Evolutionary conservation across 1,140 invertebrate species (phyloP), one percentile per base, ranked within the genome.

Genomic region (Tetramorium parvispinum): DNA sequence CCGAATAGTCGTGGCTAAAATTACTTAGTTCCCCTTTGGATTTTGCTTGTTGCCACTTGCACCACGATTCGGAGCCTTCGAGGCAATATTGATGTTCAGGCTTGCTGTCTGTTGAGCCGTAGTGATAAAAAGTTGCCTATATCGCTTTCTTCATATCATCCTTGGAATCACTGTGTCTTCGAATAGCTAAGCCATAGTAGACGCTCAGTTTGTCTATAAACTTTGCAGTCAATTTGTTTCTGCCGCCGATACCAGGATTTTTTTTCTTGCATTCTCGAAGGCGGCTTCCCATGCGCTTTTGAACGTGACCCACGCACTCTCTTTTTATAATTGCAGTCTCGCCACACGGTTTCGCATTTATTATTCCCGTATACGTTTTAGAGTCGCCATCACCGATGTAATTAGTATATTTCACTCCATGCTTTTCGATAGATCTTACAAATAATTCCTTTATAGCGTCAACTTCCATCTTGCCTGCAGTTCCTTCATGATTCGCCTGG

Each of bases 381-480:
- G 37, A 43, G 1, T 66, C 37, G 37, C 63, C 63, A 66, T 66
- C 63, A 1, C 37, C 63, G n/a, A 76, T 24, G 73, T 76, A 76
- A 46, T 40, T 40, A 40, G 0, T 8, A 40, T 27, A 59, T 37
- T 53, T 79, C 2, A 88, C 78, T 73, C 75, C 61, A 24, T 86
- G 49, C 27, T 53, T 59, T 27, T 85, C 59, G 16, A 32, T 70
- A 51, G 87, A 91, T 43, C 82, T 59, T 11, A 13, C 0, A 73
- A 87, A 90, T 57, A 91, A 79, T 59, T 86, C 81, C 53, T 68
- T 51, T n/a, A 89, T 63, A 51, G 66, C 70, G 43, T 89, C 76
- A n/a, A 88, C 89, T 73, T 91, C 86, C 83, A 91, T 90, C 18
- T 86, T 87, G 18, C 87, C 87, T 51, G 82, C 55, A 49, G 55